Conservation (phyloP, 30 jellyfish, hydroid and myxozoan genomes). For the Turritopsis dohrnii region DNA sequence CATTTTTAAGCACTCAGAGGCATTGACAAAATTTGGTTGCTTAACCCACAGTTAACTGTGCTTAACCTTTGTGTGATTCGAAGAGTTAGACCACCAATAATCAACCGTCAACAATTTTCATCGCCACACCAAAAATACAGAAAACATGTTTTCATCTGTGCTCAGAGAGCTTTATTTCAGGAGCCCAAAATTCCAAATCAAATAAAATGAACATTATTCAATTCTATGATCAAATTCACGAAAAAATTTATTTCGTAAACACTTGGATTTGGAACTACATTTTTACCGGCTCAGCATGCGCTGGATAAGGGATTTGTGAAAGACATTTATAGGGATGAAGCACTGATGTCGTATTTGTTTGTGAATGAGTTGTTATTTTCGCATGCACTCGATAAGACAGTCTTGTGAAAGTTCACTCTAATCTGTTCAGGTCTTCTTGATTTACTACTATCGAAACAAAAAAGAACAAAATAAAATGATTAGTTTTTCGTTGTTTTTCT, state of each 20-base stretch:
- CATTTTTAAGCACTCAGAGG: not conserved
- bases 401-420: not conserved
- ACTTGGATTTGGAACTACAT: no score
- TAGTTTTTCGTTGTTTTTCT: not conserved
- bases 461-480: not conserved
- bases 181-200: no score
- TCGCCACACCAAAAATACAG: no score
- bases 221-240: no score
- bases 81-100: no score
- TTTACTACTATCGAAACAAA: not conserved
- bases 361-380: not conserved
- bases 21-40: not conserved
- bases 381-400: not conserved
- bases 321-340: not conserved
- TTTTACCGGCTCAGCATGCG: not conserved
- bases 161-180: no score
- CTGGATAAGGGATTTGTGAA: not conserved
- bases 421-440: not conserved
- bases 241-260: no score
- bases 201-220: no score
- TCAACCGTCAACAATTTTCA: no score
- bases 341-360: not conserved
- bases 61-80: no score
- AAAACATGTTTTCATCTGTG: no score
- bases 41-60: no score